A percentile compares a stretch with the other conserved stretches of the same genome.
Conservation (phyloP, 2,113 vertebrate species). For the Dicaeum eximium region DNA sequence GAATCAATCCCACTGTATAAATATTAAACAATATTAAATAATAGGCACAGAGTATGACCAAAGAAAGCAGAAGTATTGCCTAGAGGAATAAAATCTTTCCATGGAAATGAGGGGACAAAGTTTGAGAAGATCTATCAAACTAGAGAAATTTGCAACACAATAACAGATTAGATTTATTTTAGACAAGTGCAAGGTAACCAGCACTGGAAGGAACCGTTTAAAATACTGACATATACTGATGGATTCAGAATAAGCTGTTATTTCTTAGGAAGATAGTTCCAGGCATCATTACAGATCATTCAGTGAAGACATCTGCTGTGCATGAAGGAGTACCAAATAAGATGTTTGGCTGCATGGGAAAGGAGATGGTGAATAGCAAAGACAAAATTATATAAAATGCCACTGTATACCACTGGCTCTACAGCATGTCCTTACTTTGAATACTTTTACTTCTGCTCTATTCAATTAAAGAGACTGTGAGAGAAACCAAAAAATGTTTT, state of each 20-base stretch:
- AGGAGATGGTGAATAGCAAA: background rate
- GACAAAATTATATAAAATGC: background rate
- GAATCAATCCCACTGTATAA: background rate
- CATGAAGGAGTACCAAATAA: background rate
- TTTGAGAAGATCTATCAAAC: background rate
- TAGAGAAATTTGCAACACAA: background rate
- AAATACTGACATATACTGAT: background rate
- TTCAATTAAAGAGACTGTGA: background rate
- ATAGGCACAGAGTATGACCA: background rate
- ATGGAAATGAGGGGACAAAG: background rate
- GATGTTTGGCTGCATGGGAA: background rate
- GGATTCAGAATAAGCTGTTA: slow-evolving; percentile 27
- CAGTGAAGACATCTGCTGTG: slow-evolving; percentile 2
- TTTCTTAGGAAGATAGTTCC: background rate
- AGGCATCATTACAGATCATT: slow-evolving; percentile 9
- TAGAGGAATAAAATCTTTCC: background rate
- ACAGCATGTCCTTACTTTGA: background rate
- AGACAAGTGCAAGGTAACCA: slow-evolving; percentile 10
- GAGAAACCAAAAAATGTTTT: background rate
- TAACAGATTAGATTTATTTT: slow-evolving; percentile 11
- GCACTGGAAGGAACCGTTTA: slow-evolving; percentile 21
- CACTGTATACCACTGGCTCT: background rate
- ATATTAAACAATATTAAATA: background rate
- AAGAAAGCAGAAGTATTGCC: background rate
- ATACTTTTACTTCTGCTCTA: background rate